Base-by-base conservation (phyloP, 1,140 invertebrate genomes). In the Akabosia matsudoensis region DNA sequence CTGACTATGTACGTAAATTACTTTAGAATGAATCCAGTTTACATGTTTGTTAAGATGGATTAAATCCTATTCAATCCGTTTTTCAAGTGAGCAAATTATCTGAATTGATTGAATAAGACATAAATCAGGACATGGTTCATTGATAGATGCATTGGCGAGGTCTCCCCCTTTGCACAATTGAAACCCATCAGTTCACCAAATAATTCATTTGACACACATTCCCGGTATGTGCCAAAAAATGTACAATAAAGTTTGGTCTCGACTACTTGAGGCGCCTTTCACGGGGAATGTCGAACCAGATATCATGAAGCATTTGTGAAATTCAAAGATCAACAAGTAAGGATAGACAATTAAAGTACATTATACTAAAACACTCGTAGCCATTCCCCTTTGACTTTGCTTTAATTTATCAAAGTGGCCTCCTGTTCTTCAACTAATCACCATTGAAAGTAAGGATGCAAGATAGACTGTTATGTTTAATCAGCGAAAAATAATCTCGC, bases 21-120 rank as follows among this genome's bases (percentile, higher is more conserved):
- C n/a, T n/a, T n/a, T n/a, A n/a, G n/a, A n/a, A n/a, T n/a, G n/a
- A n/a, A n/a, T n/a, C n/a, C n/a, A n/a, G n/a, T n/a, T n/a, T n/a
- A n/a, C n/a, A n/a, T n/a, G n/a, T 45, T 56, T 56, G 24, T 56
- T 56, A 24, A 56, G 54, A 56, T 56, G 24, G 22, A 56, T 56
- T 56, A 24, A n/a, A 24, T 22, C 54, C n/a, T 56, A 22, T 45
- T 45, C 37, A 45, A 45, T 45, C 37, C 37, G 7, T 10, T 45
- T 45, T 18, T 56, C 54, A 22, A 67, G 61, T 31, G 61, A 30
- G 24, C 31, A 4, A 24, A 67, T 30, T 67, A n/a, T 67, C 3
- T 67, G 61, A 22, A 67, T 67, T 67, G 31, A 67, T 67, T 67
- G 61, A 67, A 67, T 67, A 31, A 67, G 61, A 67, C 61, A 67